Evolutionary conservation across 2,113 vertebrate species (phyloP).

Genomic region (Albula goreensis): DNA sequence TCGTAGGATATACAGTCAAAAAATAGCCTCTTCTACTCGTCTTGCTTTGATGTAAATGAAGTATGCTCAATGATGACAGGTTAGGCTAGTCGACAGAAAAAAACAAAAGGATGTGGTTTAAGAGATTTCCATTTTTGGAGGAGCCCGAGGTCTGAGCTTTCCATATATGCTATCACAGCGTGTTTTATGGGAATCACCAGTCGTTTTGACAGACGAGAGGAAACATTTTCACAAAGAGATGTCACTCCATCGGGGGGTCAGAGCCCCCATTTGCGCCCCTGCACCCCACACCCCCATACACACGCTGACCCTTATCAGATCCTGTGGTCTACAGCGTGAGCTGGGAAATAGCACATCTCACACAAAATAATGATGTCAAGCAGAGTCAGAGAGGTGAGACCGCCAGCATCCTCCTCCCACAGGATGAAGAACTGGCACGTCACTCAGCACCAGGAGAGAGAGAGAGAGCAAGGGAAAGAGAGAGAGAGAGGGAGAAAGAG

Average conservation of each 20-base stretch:
- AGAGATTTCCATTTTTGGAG: neutral
- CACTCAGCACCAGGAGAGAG: too few species aligned
- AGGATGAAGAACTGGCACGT: too few species aligned
- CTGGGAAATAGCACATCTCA: constrained; percentile 6
- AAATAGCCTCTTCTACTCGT: too few species aligned
- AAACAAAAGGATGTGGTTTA: neutral
- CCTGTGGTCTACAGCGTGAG: neutral
- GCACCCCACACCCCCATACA: neutral
- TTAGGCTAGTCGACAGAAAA: neutral
- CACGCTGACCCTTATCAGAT: constrained; percentile 8
- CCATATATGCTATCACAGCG: neutral
- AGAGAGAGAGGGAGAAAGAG: too few species aligned
- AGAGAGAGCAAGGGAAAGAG: too few species aligned
- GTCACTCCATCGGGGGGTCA: constrained; percentile 23
- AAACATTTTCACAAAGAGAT: neutral
- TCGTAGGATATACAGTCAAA: neutral
- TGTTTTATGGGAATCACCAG: neutral
- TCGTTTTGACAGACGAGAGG: neutral
- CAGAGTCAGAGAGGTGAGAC: neutral
- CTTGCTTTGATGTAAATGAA: neutral
- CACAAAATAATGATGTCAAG: neutral
- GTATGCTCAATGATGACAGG: neutral
- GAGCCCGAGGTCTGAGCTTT: neutral
- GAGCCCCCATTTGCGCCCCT: neutral
- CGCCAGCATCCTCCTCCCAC: neutral